phyloP scores from a whole-genome alignment of 2,888 invertebrate species.

The Scrobipalpa atriplicella region DNA sequence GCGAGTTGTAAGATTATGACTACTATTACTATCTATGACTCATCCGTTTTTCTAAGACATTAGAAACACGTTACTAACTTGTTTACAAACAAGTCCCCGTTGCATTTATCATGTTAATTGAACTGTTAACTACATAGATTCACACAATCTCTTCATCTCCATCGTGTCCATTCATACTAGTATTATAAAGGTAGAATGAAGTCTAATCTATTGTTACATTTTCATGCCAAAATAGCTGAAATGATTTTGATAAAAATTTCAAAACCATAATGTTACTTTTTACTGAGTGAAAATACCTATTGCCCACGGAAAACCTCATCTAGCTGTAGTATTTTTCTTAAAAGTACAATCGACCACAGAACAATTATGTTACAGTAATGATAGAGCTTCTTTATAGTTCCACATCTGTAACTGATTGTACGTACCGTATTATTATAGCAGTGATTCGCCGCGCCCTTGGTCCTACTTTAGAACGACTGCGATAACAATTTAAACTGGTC shows the following conservation, averaged over 20 bases:
- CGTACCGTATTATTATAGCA: neutral
- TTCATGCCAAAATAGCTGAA: too few relatives aligned
- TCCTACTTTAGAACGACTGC: neutral
- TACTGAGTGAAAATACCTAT: too few relatives aligned
- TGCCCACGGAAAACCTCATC: too few relatives aligned
- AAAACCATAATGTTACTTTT: too few relatives aligned
- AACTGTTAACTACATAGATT: neutral
- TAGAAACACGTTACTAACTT: conserved; percentile 3
- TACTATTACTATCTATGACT: neutral
- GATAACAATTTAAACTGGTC: neutral
- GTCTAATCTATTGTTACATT: too few relatives aligned
- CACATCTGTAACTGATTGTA: neutral
- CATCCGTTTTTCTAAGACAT: neutral
- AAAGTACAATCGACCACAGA: too few relatives aligned
- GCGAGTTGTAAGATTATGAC: neutral
- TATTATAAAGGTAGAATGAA: too few relatives aligned
- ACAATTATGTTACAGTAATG: neutral
- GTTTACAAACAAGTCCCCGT: conserved; percentile 6
- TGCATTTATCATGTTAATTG: neutral
- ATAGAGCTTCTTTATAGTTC: neutral
- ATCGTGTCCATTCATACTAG: too few relatives aligned
- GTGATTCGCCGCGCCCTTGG: conserved; percentile 12
- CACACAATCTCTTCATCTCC: neutral
- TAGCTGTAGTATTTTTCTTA: too few relatives aligned
- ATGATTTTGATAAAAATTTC: too few relatives aligned